Evolutionary conservation across 2,113 vertebrate genomes (phyloP).

Genomic region (Sakesphorus luctuosus): DNA sequence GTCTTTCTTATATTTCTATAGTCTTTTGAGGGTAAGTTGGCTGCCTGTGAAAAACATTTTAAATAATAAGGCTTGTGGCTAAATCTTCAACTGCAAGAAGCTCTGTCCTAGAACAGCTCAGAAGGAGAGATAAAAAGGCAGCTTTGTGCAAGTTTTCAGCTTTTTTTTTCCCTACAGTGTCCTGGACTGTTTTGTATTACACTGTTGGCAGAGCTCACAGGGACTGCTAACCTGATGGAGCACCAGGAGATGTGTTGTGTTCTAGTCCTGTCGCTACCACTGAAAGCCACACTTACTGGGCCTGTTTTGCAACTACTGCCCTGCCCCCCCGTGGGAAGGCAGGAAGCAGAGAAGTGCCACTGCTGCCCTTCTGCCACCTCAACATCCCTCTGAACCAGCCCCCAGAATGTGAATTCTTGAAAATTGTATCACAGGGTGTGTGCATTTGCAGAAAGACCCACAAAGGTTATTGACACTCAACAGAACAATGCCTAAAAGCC

Average conservation of each 20-base stretch:
- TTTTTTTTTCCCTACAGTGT: background rate
- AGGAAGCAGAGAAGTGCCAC: background rate
- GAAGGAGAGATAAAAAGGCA: background rate
- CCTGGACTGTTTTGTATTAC: background rate
- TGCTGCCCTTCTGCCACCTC: background rate
- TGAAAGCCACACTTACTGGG: background rate
- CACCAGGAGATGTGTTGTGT: background rate
- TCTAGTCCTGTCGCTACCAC: background rate
- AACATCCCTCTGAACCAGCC: rapidly evolving
- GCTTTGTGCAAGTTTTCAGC: background rate
- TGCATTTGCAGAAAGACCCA: background rate
- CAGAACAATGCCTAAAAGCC: background rate
- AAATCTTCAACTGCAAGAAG: background rate
- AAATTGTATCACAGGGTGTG: background rate
- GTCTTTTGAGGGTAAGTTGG: background rate
- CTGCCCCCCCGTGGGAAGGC: background rate
- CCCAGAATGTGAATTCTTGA: background rate
- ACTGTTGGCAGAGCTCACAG: background rate
- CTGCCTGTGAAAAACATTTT: background rate
- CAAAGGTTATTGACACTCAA: background rate
- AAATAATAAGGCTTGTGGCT: background rate
- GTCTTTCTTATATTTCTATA: background rate
- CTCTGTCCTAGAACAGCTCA: background rate
- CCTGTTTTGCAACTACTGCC: background rate
- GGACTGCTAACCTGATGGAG: background rate